A percentile compares a stretch with the other conserved stretches of the same genome.
Evolutionary conservation across 2,113 vertebrate genomes (phyloP).

Genomic region (Erythrocebus patas): DNA sequence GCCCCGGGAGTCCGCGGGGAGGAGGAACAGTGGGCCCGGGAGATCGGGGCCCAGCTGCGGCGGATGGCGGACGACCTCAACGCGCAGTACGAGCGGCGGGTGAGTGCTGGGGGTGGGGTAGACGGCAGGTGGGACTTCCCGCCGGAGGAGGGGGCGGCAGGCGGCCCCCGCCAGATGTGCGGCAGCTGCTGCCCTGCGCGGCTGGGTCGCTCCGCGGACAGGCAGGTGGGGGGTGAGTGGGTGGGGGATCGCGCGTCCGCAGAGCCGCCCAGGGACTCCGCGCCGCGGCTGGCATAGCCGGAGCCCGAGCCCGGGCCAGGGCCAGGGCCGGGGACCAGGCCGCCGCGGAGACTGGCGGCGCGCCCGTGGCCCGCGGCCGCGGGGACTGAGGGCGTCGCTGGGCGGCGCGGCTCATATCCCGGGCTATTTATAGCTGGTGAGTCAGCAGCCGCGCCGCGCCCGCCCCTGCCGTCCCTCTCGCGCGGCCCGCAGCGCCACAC

Average conservation of each 20-base stretch:
- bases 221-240: constrained; percentile 10
- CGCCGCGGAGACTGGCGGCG: background rate
- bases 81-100: constrained; percentile 75
- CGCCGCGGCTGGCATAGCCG: background rate
- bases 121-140: constrained; percentile 73
- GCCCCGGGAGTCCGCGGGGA: constrained; percentile 71
- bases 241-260: background rate
- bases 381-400: constrained; percentile 68
- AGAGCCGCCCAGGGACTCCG: background rate
- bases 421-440: constrained; percentile 78
- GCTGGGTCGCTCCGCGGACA: constrained; percentile 70
- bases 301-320: background rate
- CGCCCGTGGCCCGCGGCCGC: background rate
- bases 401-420: constrained; percentile 53
- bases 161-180: constrained; percentile 72
- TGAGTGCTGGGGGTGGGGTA: constrained; percentile 65
- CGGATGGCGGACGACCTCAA: constrained; percentile 79
- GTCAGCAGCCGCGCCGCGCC: constrained; percentile 71
- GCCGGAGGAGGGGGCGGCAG: constrained; percentile 26
- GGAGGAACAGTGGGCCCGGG: constrained; percentile 75
- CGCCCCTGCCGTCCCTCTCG: background rate
- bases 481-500: background rate
- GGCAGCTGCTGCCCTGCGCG: constrained; percentile 69
- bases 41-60: constrained; percentile 78
- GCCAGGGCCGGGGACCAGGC: background rate